Evolutionary conservation across 2,797 vertebrate genomes (phyloP).

Genomic region (Oryzias dopingdopingensis): DNA sequence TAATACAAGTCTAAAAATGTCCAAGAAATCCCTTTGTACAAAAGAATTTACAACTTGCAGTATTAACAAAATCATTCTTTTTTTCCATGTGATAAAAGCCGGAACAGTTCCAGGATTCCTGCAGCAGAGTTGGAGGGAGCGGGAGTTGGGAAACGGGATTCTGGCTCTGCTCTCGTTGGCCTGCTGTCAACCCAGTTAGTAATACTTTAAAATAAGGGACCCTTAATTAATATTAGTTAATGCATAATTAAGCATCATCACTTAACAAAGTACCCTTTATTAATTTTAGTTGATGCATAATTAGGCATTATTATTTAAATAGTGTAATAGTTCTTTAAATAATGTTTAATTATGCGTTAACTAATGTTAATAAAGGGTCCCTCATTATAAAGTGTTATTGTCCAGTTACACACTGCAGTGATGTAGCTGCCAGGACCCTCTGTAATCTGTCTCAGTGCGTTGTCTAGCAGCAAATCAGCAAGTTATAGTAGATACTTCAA

Average conservation of each 20-base stretch:
- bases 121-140: slow-evolving; percentile 70
- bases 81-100: slow-evolving; percentile 55
- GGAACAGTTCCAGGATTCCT: slow-evolving; percentile 72
- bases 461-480: slow-evolving; percentile 83
- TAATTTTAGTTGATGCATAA: too few relatives aligned
- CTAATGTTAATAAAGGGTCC: too few relatives aligned
- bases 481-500: slow-evolving; percentile 73
- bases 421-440: slow-evolving; percentile 78
- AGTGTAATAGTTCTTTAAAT: too few relatives aligned
- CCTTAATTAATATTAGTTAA: too few relatives aligned
- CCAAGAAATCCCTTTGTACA: slow-evolving; percentile 86
- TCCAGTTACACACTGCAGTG: slow-evolving; percentile 53
- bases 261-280: too few relatives aligned
- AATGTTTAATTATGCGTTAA: too few relatives aligned
- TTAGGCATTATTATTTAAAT: too few relatives aligned
- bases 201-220: too few relatives aligned
- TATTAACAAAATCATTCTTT: slow-evolving; percentile 70
- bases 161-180: slow-evolving; percentile 52
- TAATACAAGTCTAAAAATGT: slow-evolving; percentile 73
- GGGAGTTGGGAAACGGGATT: slow-evolving; percentile 52
- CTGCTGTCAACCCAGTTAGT: slow-evolving; percentile 31
- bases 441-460: slow-evolving; percentile 78
- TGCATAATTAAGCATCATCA: too few relatives aligned
- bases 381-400: too few relatives aligned
- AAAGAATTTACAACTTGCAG: slow-evolving; percentile 85